phyloP scores from a whole-genome alignment of 2,113 vertebrate genomes.

The Callospermophilus lateralis region DNA sequence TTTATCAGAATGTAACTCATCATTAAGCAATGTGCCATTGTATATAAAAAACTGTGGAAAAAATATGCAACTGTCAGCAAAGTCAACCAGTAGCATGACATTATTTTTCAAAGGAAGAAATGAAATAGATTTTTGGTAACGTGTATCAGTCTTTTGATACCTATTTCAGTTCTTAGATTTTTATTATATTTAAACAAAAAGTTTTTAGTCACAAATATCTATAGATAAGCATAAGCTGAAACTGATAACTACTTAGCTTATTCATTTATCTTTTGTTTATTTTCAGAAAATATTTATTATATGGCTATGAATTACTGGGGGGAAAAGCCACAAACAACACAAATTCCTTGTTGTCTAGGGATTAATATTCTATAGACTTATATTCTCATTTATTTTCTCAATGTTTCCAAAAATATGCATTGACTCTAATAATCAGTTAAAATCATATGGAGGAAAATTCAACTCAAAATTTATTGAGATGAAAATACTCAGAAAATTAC shows the following conservation, averaged over 20 bases:
- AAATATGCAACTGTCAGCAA: background rate
- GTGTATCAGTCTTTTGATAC: background rate
- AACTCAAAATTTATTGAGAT: background rate
- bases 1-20: background rate
- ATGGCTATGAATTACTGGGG: background rate
- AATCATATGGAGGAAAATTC: background rate
- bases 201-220: background rate
- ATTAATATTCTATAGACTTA: background rate
- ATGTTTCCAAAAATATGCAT: background rate
- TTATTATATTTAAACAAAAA: conserved; percentile 26
- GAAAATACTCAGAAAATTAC: conserved; percentile 8
- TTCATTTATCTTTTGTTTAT: background rate
- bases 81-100: background rate
- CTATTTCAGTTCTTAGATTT: background rate
- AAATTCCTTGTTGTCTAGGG: background rate
- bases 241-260: background rate
- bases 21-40: background rate
- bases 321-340: background rate
- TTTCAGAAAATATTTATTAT: background rate
- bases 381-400: background rate
- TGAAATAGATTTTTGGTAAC: background rate
- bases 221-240: background rate
- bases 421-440: background rate
- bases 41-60: background rate
- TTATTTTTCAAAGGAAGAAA: conserved; percentile 29